Evolutionary conservation across 2,888 invertebrate genomes (phyloP).

Genomic region (Craniophora ligustri): DNA sequence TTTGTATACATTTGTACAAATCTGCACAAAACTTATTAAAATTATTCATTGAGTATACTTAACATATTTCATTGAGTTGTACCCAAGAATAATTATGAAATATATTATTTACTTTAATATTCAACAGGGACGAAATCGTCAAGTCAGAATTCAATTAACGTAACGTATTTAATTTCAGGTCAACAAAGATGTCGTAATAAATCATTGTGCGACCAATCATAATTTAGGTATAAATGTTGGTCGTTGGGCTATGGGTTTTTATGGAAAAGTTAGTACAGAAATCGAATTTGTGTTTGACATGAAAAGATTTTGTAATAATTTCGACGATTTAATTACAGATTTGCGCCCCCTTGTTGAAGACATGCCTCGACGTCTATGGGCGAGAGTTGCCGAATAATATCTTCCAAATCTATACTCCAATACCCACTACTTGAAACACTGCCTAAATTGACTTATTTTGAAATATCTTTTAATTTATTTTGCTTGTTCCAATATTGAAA

Average conservation of each 20-base stretch:
- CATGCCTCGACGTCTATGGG: constrained; percentile 79
- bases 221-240: constrained; percentile 77
- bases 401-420: constrained; percentile 80
- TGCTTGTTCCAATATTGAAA: not conserved
- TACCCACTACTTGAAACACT: constrained; percentile 48
- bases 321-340: constrained; percentile 65
- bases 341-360: constrained; percentile 77
- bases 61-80: constrained; percentile 1
- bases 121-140: constrained; percentile 5
- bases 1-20: no score
- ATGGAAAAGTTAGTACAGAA: constrained; percentile 75
- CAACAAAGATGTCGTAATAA: constrained; percentile 79
- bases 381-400: constrained; percentile 76
- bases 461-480: not conserved
- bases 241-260: constrained; percentile 76
- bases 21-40: no score
- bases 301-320: constrained; percentile 24
- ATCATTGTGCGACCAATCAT: constrained; percentile 82
- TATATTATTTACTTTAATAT: constrained; percentile 26
- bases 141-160: constrained; percentile 28
- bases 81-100: constrained; percentile 1
- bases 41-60: no score
- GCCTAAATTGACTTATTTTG: not conserved
- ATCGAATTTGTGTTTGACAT: constrained; percentile 27
- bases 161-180: constrained; percentile 69